Evolutionary conservation across 2,113 vertebrate species (phyloP), one percentile per base, ranked within the genome.

Genomic region (Tapirus terrestris): DNA sequence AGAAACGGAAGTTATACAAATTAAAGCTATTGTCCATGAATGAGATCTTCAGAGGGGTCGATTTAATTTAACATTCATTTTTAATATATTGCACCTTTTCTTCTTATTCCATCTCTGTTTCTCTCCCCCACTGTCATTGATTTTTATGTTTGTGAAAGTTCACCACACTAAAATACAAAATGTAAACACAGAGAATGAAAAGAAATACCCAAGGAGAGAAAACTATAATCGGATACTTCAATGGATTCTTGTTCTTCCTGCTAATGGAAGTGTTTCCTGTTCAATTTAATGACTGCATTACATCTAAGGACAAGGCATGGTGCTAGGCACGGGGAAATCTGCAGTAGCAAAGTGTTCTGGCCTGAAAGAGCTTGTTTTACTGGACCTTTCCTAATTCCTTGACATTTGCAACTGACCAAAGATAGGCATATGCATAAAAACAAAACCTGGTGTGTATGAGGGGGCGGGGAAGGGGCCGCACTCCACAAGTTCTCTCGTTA

Each of bases 21-120:
- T 79, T n/a, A 89, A 96, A 89, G 17, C 86, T 81, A 58, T 45
- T 56, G n/a, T 39, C 67, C 85, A 60, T 73, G 53, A 89, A 73
- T 43, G 33, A 6, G 27, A 63, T 73, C 27, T 63, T 68, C 18
- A 83, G 18, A 31, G 79, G 36, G 21, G 16, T n/a, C 82, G 89
- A 39, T 60, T 87, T 83, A 68, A 89, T 67, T 73, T 67, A 63
- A 63, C 17, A 53, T 21, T 61, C 23, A n/a, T 63, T 92, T 96
- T 85, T 33, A 2, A 70, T 72, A 86, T 61, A 23, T 11, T 61
- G 12, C 17, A 43, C 36, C 25, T 72, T 92, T 85, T 58, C 48
- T 77, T 83, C 70, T 80, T 80, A 39, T 61, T 77, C 65, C 45
- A 53, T 61, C 48, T 80, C 63, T 31, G 29, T 79, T 65, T 43